Evolutionary conservation across 2,888 invertebrate genomes (phyloP).

Genomic region (Drosophila austrosaltans): DNA sequence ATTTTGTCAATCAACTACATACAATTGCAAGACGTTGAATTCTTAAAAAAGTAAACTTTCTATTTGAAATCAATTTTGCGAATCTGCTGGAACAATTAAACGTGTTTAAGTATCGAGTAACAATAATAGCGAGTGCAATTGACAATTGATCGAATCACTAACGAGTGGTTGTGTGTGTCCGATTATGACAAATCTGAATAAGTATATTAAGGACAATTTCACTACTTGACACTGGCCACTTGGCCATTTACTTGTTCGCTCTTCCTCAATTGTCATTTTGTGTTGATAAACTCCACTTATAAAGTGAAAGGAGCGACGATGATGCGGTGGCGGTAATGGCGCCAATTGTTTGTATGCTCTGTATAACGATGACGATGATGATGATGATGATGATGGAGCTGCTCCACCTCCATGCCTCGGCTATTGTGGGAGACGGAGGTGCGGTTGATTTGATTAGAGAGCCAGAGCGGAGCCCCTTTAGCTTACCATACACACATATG

Average conservation of each 20-base stretch:
- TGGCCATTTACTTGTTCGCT: constrained; percentile 63
- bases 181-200: neutral
- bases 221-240: constrained; percentile 64
- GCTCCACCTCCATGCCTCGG: neutral
- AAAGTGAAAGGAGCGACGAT: constrained; percentile 71
- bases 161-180: neutral
- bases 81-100: neutral
- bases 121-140: constrained; percentile 17
- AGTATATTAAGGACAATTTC: constrained; percentile 75
- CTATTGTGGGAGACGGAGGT: constrained; percentile 21
- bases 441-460: constrained; percentile 53
- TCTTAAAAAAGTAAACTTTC: constrained; percentile 9
- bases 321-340: constrained; percentile 20
- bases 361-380: neutral
- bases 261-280: constrained; percentile 66
- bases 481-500: neutral
- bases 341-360: constrained; percentile 28
- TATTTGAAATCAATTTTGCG: constrained; percentile 7
- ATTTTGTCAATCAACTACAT: too few relatives aligned
- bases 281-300: constrained; percentile 54
- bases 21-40: neutral
- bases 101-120: constrained; percentile 6
- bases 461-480: constrained; percentile 18
- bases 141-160: neutral
- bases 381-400: constrained; percentile 3